Percentiles rank a stretch among this genome's conserved stretches.
These are phyloP conservation scores for Microcebus tavaratra DNA, from an alignment of 2,113 vertebrate genomes.

Conservation along the genomic window DNA sequence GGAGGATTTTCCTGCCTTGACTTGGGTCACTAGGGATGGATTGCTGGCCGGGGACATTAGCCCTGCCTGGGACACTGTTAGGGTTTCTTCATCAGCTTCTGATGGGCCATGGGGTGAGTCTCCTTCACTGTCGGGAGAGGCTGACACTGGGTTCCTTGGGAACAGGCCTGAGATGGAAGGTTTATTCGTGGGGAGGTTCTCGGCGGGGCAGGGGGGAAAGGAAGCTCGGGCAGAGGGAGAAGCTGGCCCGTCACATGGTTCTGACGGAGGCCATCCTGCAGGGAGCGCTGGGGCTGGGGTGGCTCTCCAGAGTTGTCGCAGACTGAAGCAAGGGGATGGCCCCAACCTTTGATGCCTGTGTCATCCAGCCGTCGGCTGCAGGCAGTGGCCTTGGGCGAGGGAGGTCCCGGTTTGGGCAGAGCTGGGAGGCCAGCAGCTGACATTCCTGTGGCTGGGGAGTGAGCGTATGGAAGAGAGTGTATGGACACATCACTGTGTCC, in stretches of 20 bases:
- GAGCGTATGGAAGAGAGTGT: no score
- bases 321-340: no score
- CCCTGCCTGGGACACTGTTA: not conserved
- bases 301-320: not conserved
- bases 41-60: not conserved
- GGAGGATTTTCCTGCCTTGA: not conserved
- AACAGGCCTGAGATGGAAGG: not conserved
- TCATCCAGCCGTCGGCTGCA: no score
- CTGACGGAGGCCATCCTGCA: not conserved
- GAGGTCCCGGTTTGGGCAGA: not conserved
- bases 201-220: not conserved
- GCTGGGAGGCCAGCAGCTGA: not conserved
- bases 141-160: not conserved
- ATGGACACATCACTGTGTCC: not conserved
- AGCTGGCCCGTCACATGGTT: not conserved
- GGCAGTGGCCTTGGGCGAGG: not conserved
- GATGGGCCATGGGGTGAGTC: not conserved
- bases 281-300: not conserved
- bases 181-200: not conserved
- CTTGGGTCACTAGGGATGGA: fast-evolving
- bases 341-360: not conserved
- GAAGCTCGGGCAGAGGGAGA: not conserved
- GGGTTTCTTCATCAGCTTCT: not conserved
- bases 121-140: not conserved
- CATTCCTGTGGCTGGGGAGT: not conserved